Evolutionary conservation across 2,888 invertebrate genomes (phyloP).

Genomic region (Villa cingulata): DNA sequence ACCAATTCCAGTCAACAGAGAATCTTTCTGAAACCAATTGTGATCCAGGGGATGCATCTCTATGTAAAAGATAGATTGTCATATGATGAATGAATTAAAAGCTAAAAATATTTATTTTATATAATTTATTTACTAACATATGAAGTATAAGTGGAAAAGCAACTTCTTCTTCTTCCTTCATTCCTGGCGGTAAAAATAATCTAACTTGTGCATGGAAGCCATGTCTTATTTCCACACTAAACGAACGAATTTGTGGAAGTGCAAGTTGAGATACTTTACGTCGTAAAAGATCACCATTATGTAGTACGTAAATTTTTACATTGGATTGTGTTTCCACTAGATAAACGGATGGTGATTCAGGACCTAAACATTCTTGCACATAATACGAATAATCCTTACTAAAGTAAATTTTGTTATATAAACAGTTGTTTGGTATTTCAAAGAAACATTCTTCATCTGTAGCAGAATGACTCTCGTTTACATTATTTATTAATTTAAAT

Average conservation of each 20-base stretch:
- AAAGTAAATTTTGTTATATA: slow-evolving; percentile 53
- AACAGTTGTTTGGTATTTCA: slow-evolving; percentile 41
- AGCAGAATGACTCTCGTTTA: slow-evolving; percentile 15
- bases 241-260: slow-evolving; percentile 59
- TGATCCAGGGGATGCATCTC: slow-evolving; percentile 67
- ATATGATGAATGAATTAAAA: neutral
- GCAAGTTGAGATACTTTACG: slow-evolving; percentile 52
- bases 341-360: slow-evolving; percentile 53
- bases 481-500: slow-evolving; percentile 23
- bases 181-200: slow-evolving; percentile 66
- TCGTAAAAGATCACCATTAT: slow-evolving; percentile 52
- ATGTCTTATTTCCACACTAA: slow-evolving; percentile 49
- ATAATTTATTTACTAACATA: slow-evolving; percentile 55
- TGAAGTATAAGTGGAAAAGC: slow-evolving; percentile 68
- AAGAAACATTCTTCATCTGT: slow-evolving; percentile 23
- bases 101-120: neutral
- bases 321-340: slow-evolving; percentile 48
- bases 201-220: slow-evolving; percentile 62
- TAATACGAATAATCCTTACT: slow-evolving; percentile 49
- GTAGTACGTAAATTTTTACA: slow-evolving; percentile 47
- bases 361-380: slow-evolving; percentile 67
- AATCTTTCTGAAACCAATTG: slow-evolving; percentile 74
- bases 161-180: slow-evolving; percentile 69
- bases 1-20: slow-evolving; percentile 71
- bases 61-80: slow-evolving; percentile 22